These are phyloP conservation scores for Drosophila meridiana DNA, from an alignment of 2,888 invertebrate species.

Conservation along the genomic window DNA sequence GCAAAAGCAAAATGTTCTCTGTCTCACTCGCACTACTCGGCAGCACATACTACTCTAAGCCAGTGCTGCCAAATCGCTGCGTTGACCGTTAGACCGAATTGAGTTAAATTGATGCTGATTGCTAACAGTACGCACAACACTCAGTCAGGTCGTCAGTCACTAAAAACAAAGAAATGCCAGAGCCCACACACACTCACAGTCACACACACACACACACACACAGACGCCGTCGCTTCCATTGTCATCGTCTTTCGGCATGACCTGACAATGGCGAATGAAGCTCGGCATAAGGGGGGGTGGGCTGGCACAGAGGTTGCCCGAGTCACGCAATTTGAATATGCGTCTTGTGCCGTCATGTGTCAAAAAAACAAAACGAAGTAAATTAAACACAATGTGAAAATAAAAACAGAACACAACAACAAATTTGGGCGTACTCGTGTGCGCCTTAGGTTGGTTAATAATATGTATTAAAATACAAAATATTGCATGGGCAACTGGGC, in stretches of 20 bases:
- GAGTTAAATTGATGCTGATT: slow-evolving; percentile 69
- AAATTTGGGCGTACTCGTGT: slow-evolving; percentile 38
- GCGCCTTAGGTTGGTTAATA: slow-evolving; percentile 32
- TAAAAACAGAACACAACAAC: slow-evolving; percentile 7
- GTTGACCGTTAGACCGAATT: slow-evolving; percentile 60
- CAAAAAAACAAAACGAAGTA: slow-evolving; percentile 24
- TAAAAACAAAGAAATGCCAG: slow-evolving; percentile 22
- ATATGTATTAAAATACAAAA: slow-evolving; percentile 59
- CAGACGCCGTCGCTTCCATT: slow-evolving; percentile 30
- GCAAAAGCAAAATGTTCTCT: not conserved
- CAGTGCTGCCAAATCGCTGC: slow-evolving; percentile 56
- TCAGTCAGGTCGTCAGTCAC: slow-evolving; percentile 19
- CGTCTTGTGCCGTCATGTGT: slow-evolving; percentile 50
- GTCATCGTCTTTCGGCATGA: slow-evolving; percentile 49
- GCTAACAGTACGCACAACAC: slow-evolving; percentile 55
- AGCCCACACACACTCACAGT: slow-evolving; percentile 14
- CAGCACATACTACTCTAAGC: slow-evolving; percentile 1
- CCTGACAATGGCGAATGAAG: slow-evolving; percentile 39
- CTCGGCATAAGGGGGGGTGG: not conserved
- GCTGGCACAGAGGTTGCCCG: slow-evolving; percentile 5
- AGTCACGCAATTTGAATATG: slow-evolving; percentile 71
- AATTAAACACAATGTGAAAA: slow-evolving; percentile 12
- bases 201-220: slow-evolving; percentile 6
- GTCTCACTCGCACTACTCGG: not conserved
- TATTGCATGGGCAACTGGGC: slow-evolving; percentile 19